Conservation (phyloP, 2,888 invertebrate genomes). For the Strigamia maritima region DNA sequence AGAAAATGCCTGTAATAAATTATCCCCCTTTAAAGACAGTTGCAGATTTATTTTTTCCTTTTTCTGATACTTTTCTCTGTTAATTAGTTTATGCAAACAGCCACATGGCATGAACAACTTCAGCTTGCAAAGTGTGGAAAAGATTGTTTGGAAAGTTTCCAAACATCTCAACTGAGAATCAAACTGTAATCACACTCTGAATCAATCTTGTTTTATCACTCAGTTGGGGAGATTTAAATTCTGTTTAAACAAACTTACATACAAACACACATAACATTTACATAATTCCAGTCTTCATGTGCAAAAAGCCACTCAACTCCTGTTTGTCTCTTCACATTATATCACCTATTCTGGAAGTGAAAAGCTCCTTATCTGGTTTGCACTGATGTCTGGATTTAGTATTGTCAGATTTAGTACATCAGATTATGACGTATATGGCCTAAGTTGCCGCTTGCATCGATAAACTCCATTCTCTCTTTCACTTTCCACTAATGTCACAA, state of each 20-base stretch:
- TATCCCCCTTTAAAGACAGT: neutral
- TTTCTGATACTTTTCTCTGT: neutral
- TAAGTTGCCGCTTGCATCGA: too few species aligned
- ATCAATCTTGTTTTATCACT: neutral
- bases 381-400: too few species aligned
- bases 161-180: neutral
- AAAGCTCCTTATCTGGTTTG: too few species aligned
- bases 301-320: neutral
- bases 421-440: too few species aligned
- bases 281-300: neutral
- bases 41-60: neutral
- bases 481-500: too few species aligned
- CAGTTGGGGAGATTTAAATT: neutral
- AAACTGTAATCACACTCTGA: neutral
- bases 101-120: neutral
- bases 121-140: neutral
- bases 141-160: neutral
- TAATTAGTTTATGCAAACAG: neutral
- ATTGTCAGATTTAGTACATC: too few species aligned
- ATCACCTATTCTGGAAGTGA: too few species aligned
- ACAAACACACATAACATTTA: neutral
- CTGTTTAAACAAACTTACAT: neutral
- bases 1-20: neutral
- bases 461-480: too few species aligned
- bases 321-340: too few species aligned